Percentiles rank a stretch among this genome's conserved stretches.
phyloP scores from a whole-genome alignment of 2,113 vertebrate species.

The Lophura nycthemera region DNA sequence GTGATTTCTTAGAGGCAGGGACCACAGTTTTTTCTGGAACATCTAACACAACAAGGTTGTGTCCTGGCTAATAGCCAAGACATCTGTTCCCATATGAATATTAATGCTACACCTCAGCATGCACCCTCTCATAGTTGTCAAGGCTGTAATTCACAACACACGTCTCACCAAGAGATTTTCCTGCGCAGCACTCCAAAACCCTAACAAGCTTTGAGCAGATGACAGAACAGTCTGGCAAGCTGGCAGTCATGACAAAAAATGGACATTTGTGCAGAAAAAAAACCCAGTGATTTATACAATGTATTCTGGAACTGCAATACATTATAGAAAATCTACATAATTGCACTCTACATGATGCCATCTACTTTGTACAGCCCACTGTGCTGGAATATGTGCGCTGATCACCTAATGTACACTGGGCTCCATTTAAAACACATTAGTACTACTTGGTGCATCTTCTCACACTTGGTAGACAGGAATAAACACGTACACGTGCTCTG shows the following conservation, averaged over 20 bases:
- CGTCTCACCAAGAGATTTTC: neutral
- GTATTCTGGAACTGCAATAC: neutral
- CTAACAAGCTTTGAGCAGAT: conserved; percentile 40
- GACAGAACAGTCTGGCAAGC: conserved; percentile 9
- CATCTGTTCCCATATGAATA: conserved; percentile 30
- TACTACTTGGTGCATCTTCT: neutral
- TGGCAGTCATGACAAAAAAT: conserved; percentile 18
- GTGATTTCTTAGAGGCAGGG: neutral
- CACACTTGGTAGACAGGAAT: neutral
- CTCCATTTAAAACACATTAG: conserved; percentile 12
- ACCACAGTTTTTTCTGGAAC: neutral
- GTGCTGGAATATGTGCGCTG: neutral
- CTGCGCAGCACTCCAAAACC: neutral
- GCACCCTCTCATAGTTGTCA: neutral
- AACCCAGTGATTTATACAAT: neutral
- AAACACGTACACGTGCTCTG: neutral
- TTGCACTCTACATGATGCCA: neutral
- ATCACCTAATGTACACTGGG: neutral
- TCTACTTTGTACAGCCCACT: neutral
- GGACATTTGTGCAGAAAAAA: conserved; percentile 22
- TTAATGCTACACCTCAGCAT: conserved; percentile 20
- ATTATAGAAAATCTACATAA: conserved; percentile 29
- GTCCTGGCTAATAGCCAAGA: neutral
- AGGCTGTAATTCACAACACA: conserved; percentile 8
- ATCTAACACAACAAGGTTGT: neutral